Conservation (phyloP, 2,113 vertebrate species). For the Motacilla alba region DNA sequence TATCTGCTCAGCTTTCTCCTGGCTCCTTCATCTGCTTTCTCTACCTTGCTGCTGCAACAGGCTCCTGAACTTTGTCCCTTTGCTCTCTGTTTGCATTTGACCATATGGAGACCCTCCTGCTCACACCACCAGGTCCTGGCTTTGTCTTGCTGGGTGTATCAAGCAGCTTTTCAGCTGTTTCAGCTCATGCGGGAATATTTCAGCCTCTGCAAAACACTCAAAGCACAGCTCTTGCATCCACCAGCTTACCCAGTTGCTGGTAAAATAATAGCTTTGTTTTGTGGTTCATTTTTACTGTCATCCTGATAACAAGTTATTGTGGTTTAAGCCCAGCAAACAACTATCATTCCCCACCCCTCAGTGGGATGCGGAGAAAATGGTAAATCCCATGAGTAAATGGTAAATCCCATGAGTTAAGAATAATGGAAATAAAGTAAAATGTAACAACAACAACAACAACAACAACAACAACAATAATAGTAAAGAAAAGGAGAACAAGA, state of each 20-base stretch:
- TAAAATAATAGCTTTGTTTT: neutral
- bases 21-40: neutral
- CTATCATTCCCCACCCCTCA: neutral
- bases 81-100: neutral
- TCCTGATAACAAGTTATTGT: neutral
- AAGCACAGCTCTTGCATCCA: neutral
- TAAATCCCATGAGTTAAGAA: neutral
- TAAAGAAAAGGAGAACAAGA: neutral
- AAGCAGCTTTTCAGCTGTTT: neutral
- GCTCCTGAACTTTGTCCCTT: neutral
- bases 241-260: neutral
- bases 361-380: neutral
- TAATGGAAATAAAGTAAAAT: neutral
- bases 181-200: neutral
- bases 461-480: rapidly evolving
- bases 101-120: neutral
- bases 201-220: neutral
- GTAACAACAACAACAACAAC: neutral
- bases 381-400: neutral
- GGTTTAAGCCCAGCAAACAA: neutral
- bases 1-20: neutral
- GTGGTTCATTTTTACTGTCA: neutral
- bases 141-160: neutral
- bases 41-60: neutral
- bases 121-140: rapidly evolving